Evolutionary conservation across 2,113 vertebrate genomes (phyloP), one percentile per base, ranked within the genome.

Genomic region (Coracopsis vasa): DNA sequence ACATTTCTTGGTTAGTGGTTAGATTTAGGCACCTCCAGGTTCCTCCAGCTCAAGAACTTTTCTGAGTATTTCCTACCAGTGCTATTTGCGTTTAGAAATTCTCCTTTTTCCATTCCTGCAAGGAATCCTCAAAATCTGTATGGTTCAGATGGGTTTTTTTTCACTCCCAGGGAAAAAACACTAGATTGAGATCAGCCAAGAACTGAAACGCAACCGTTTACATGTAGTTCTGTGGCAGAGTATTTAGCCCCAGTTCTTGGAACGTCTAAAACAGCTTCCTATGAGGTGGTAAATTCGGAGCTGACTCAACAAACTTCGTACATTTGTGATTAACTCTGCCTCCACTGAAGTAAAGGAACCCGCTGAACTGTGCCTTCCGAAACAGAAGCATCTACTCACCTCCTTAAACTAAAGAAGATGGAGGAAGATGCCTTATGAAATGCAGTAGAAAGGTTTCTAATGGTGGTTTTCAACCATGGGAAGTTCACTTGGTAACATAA

Each of bases 241-340:
- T 44, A 48, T 56, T 80, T 41, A 95, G 44, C 47, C 51, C 35
- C 65, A 91, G 7, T 96, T 97, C 96, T 85, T 93, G 86, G 88
- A 95, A 96, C 47, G 29, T 33, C 37, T 72, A 47, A 48, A 94
- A n/a, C 77, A 72, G 41, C 47, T 95, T 96, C 86, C 86, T 91
- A 82, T 60, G 28, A 75, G 58, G 44, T 67, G 77, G 73, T 81
- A 72, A 93, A 79, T 81, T 92, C 61, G 81, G 88, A 75, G 92
- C 86, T 97, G 90, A 97, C 51, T 94, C 80, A 72, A 88, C 77
- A 92, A 37, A 91, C 74, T 53, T 67, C 44, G 25, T 31, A 5
- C 1, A 35, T 33, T 10, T 45, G 37, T 62, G 45, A 35, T 82
- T 33, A 93, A 62, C 72, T 39, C 6, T 70, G 78, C 19, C 50